phyloP scores from a whole-genome alignment of 2,113 vertebrate genomes.

The Falcunculus frontatus region DNA sequence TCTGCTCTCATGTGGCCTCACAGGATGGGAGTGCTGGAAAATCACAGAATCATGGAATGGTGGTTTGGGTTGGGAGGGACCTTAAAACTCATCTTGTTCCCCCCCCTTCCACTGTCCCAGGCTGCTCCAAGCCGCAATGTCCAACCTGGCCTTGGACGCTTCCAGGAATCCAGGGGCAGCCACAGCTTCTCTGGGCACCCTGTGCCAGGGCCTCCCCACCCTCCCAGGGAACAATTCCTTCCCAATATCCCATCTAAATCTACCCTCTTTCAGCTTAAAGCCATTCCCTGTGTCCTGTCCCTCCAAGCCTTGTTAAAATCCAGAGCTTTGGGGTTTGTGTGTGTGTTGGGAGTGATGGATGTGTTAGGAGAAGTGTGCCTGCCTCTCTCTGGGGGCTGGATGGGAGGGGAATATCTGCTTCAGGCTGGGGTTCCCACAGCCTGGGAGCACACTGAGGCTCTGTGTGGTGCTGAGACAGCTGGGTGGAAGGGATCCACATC shows the following conservation, averaged over 20 bases:
- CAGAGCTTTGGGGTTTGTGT: background rate
- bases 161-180: background rate
- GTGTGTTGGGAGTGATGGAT: fast-evolving
- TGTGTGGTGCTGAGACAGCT: background rate
- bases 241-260: fast-evolving
- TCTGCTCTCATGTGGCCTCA: background rate
- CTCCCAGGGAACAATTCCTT: background rate
- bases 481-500: background rate
- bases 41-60: background rate
- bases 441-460: background rate
- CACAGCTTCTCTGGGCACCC: background rate
- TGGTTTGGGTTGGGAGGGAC: background rate
- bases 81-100: background rate
- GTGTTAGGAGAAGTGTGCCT: fast-evolving
- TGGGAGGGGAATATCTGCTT: background rate
- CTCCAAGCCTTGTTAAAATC: background rate
- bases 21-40: background rate
- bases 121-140: fast-evolving
- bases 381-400: background rate
- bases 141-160: background rate
- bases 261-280: background rate
- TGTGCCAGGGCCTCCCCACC: background rate
- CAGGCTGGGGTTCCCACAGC: background rate
- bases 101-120: background rate
- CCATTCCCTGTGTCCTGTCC: background rate